Base-by-base conservation (phyloP, 1,140 invertebrate species). In the Drosophila neocordata region DNA sequence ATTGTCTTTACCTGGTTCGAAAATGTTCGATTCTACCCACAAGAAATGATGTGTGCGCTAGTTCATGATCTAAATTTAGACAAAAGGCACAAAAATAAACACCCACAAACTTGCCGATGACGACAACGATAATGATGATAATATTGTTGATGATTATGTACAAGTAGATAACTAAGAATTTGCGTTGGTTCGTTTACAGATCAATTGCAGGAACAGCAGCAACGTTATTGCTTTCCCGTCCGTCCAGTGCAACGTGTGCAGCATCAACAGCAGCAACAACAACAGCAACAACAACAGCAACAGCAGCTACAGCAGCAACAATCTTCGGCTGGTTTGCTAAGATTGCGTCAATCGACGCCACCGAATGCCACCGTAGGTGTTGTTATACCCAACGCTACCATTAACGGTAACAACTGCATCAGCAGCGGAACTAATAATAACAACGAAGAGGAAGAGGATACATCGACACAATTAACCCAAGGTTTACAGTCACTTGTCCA, bases 201-300 rank as follows among this genome's bases (percentile, higher is more conserved):
- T 74, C 80, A 79, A 75, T 44, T 88, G 41, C 88, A 79, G 59
- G 89, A 90, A 58, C 88, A 89, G 53, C 89, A 90, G 37, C 87
- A 87, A 55, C 85, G 90, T 31, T 91, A 77, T 67, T 91, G 90
- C 59, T 91, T 89, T 38, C 90, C 90, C 9, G 90, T 91, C 31
- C 83, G 90, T 31, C 90, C 90, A 37, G 84, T 91, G 66, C 90
- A 91, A 52, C 72, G 90, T 58, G 81, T 91, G 4, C 90, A 78
- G 71, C 85, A 76, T 68, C 85, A 89, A 37, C 84, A 48, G 8
- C 41, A 48, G 41, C 31, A 34, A 12, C 34, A 35, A 35, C 34
- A 35, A 12, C 34, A 35, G 11, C 41, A 48, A 4, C 41, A 48
- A 3, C 41, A 44, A 9, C 41, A 44, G 2, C 41, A 44, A 4